Evolutionary conservation across 2,888 invertebrate genomes (phyloP), one percentile per base, ranked within the genome.

Genomic region (Salpingus planirostris): DNA sequence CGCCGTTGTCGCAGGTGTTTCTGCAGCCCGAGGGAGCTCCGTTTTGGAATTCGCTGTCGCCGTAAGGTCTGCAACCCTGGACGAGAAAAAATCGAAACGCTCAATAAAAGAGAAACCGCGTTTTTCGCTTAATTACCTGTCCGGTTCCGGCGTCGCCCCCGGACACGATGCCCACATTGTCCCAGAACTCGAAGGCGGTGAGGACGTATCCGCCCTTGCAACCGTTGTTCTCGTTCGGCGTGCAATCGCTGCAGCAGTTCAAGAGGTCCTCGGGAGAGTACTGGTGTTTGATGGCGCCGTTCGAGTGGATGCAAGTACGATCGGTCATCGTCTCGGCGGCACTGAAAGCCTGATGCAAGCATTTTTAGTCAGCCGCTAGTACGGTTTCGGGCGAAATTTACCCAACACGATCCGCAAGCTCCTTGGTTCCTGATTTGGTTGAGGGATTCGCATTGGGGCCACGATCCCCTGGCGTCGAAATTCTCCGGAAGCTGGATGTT

Each of bases 221-320:
- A 13, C 15, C 21, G n/a, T 11, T 10, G 5, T 18, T 18, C 6
- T 6, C 6, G 8, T 18, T 18, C 18, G 18, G 8, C 8, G 31
- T 29, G 12, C 36, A 36, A 15, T 6, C 11, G 8, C 6, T 10
- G 12, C 36, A 36, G 21, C 36, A 36, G n/a, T 18, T 15, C 8
- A 31, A 13, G 8, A 36, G 15, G 21, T 36, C 36, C 28, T 36
- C 31, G n/a, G 32, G 24, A 4, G 36, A 36, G 22, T 31, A 24
- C 13, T 12, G 13, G 25, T 28, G 13, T 27, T 31, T 21, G 6
- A n/a, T 8, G n/a, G 31, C 11, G 23, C 35, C 35, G n/a, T 23
- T 21, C 3, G 36, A 36, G 3, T 28, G 29, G 14, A 36, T 36
- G 22, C 36, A 36, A 11, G 29, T 15, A 21, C 36, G 15, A 11